Percentiles rank a stretch among this genome's conserved stretches.
phyloP scores from a whole-genome alignment of 1,140 invertebrate genomes.

The Odontomachus brunneus region DNA sequence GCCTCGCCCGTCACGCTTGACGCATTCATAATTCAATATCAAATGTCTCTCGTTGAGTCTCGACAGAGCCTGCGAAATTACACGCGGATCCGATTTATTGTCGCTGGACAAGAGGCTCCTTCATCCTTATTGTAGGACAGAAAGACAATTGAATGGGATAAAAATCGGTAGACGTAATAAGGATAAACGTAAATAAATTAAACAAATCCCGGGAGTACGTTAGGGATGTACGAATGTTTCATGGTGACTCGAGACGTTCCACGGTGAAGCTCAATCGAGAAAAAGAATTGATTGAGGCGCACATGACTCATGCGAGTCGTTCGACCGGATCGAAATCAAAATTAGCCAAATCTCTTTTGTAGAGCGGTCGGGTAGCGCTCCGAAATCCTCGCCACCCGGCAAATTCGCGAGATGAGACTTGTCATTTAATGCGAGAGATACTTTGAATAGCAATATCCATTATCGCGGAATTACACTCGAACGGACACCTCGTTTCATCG shows the following conservation, averaged over 20 bases:
- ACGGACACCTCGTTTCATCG: conserved; percentile 71
- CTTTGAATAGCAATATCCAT: conserved; percentile 75
- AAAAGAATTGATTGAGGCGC: not conserved
- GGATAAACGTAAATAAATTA: conserved; percentile 53
- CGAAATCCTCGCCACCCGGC: not conserved
- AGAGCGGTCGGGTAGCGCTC: not conserved
- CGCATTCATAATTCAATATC: conserved; percentile 76
- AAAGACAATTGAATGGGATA: not conserved
- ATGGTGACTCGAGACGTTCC: not conserved
- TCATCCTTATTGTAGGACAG: conserved; percentile 41
- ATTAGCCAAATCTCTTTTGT: conserved; percentile 12
- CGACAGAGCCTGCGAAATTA: conserved; percentile 37
- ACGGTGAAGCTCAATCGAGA: not conserved
- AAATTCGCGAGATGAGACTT: conserved; percentile 36
- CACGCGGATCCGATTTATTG: conserved; percentile 48
- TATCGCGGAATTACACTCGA: conserved; percentile 75
- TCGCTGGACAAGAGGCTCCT: not conserved
- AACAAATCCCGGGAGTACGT: not conserved
- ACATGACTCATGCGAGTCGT: no score
- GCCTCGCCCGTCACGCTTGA: conserved; percentile 32
- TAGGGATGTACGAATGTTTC: conserved; percentile 3
- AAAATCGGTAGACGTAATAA: conserved; percentile 27
- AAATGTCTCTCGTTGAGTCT: conserved; percentile 41
- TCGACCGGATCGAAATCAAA: conserved; percentile 13
- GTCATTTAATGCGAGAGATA: conserved; percentile 73